These are phyloP conservation scores for Drosophila triauraria DNA, from an alignment of 1,140 invertebrate genomes.

Conservation along the genomic window DNA sequence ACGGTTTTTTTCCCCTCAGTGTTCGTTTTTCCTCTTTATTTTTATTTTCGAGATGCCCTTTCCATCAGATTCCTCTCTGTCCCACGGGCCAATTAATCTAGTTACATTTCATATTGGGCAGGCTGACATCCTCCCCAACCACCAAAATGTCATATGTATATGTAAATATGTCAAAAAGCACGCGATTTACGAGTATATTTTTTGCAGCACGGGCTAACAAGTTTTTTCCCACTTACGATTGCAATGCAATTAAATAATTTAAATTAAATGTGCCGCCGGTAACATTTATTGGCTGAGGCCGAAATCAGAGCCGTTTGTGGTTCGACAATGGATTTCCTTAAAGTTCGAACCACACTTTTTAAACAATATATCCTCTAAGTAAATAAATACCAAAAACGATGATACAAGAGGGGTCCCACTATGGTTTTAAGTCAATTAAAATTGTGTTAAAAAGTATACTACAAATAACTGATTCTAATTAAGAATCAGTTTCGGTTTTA, in stretches of 20 bases:
- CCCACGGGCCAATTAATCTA: slow-evolving; percentile 36
- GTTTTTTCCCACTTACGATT: slow-evolving; percentile 20
- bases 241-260: slow-evolving; percentile 49
- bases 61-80: not conserved
- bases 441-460: too few relatives aligned
- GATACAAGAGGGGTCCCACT: too few relatives aligned
- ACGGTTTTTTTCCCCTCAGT: too few relatives aligned
- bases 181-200: slow-evolving; percentile 22
- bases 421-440: too few relatives aligned
- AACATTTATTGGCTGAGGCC: slow-evolving; percentile 4
- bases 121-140: not conserved
- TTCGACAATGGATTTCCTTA: not conserved
- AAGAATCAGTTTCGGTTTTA: too few relatives aligned
- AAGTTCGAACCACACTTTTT: not conserved
- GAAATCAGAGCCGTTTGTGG: not conserved
- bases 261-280: slow-evolving; percentile 26
- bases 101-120: slow-evolving; percentile 24
- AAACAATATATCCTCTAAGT: not conserved
- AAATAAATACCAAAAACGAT: too few relatives aligned
- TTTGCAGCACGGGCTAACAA: not conserved
- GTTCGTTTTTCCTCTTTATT: not conserved
- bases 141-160: slow-evolving; percentile 19
- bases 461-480: too few relatives aligned
- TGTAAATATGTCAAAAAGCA: slow-evolving; percentile 28
- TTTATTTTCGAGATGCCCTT: slow-evolving; percentile 13